Evolutionary conservation across 1,140 invertebrate species (phyloP), one percentile per base, ranked within the genome.

Genomic region (Drosophila auraria): DNA sequence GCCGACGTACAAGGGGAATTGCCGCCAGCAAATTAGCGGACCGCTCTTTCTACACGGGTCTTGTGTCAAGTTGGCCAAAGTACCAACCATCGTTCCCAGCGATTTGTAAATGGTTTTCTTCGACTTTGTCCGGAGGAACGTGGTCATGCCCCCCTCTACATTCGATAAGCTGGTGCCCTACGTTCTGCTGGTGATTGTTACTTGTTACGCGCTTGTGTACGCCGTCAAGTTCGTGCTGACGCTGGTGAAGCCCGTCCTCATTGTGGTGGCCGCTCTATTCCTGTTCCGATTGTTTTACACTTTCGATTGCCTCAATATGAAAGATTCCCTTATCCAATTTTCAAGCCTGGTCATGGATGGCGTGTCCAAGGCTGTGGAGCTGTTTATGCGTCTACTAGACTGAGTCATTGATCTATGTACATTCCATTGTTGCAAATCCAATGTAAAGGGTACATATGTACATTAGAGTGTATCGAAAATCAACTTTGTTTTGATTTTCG

Each of bases 121-220:
- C 36, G 81, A 89, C 1, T 87, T 81, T 6, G 36, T 76, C 0
- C 45, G 66, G 2, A 87, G 83, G 30, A 87, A 87, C 65, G 33
- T 50, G 27, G 36, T 51, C 15, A 62, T 81, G n/a, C 78, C 84
- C 8, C 78, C 84, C 8, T 38, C 68, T 12, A 84, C 78, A 23
- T 51, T 87, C 57, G 83, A 84, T 1, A 66, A 82, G n/a, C 30
- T 87, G 30, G 68, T 89, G 25, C 62, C 59, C 6, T 87, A 30
- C 69, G 5, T 87, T n/a, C 0, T 87, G 7, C 20, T 87, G 0
- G 15, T 89, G 7, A 9, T 74, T 5, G 11, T 72, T 5, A 56
- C 73, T 8, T 80, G 56, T 65, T 83, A 89, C 66, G 27, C 66
- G 6, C 1, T 81, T 2, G 0, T 69, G 12, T 81, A 51, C 65